Evolutionary conservation across 2,888 invertebrate species (phyloP).

Genomic region (Halictus ligatus): DNA sequence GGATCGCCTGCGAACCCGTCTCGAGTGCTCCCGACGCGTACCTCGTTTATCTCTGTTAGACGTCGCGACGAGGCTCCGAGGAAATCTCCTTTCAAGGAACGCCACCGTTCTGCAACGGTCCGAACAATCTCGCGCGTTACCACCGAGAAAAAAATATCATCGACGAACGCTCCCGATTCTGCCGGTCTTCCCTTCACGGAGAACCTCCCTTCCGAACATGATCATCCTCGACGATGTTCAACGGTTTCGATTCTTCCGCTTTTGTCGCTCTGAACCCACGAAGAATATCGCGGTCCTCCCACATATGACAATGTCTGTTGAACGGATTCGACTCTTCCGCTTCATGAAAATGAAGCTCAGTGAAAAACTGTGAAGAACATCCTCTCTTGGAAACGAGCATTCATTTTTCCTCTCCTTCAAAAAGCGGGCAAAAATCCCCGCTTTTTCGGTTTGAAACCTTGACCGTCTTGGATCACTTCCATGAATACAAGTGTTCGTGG

Average conservation of each 20-base stretch:
- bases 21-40: slow-evolving; percentile 26
- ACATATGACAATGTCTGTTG: too few relatives aligned
- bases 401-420: too few relatives aligned
- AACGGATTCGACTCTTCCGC: too few relatives aligned
- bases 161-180: not conserved
- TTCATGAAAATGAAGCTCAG: too few relatives aligned
- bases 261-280: too few relatives aligned
- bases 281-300: too few relatives aligned
- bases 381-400: too few relatives aligned
- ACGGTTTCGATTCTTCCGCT: too few relatives aligned
- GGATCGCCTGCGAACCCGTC: slow-evolving; percentile 34
- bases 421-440: too few relatives aligned
- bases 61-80: not conserved
- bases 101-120: slow-evolving; percentile 11
- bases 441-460: not conserved
- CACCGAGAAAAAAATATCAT: not conserved
- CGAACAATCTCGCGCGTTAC: not conserved
- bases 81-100: slow-evolving; percentile 45
- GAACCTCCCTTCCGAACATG: not conserved
- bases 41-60: slow-evolving; percentile 52
- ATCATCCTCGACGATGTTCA: not conserved
- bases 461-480: not conserved
- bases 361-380: too few relatives aligned
- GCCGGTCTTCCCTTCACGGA: not conserved
- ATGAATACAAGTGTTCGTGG: not conserved